These are phyloP conservation scores for Stercorarius parasiticus DNA, from an alignment of 2,113 vertebrate species.

Conservation along the genomic window DNA sequence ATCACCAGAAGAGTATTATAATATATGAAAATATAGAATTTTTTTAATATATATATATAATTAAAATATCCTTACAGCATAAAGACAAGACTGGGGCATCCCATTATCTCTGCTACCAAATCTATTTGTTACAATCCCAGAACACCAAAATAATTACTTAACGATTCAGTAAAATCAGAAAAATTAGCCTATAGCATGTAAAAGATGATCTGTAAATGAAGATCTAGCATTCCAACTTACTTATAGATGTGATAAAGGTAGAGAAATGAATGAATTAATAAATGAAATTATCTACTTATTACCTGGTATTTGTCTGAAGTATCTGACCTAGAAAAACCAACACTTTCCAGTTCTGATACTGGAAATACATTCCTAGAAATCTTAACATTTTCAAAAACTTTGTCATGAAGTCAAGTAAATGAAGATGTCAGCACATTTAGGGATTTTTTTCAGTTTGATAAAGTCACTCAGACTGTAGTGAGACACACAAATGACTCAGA, in stretches of 20 bases:
- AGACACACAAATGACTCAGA: not conserved
- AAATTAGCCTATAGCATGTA: not conserved
- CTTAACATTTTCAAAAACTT: not conserved
- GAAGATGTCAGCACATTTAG: not conserved
- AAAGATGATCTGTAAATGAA: not conserved
- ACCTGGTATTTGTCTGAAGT: not conserved
- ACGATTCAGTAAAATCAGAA: not conserved
- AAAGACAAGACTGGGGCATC: not conserved
- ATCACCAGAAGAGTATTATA: not conserved
- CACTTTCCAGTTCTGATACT: not conserved
- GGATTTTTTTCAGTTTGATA: not conserved
- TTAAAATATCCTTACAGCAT: not conserved
- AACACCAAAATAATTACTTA: not conserved
- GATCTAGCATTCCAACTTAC: not conserved
- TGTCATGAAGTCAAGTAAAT: not conserved
- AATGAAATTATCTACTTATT: not conserved
- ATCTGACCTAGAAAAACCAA: not conserved
- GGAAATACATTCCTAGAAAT: not conserved
- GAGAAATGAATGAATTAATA: not conserved
- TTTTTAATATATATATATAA: not conserved
- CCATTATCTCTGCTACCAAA: not conserved
- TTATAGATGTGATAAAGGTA: not conserved
- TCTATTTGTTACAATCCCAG: not conserved
- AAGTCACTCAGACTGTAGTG: not conserved
- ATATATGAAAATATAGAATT: not conserved